Evolutionary conservation across 2,113 vertebrate species (phyloP).

Genomic region (Tinamus guttatus): DNA sequence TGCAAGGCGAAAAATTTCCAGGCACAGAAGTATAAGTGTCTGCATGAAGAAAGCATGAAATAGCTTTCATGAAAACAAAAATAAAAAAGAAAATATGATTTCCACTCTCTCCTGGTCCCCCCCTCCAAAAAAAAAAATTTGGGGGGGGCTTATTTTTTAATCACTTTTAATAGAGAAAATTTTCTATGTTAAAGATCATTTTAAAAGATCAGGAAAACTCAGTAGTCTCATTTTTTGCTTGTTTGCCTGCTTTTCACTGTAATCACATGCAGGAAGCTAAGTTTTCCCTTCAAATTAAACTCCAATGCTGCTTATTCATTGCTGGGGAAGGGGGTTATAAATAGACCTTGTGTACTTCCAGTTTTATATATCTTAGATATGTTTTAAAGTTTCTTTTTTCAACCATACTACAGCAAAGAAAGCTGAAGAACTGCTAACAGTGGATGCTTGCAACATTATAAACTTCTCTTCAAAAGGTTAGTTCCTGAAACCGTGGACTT

Average conservation of each 20-base stretch:
- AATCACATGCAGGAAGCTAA: neutral
- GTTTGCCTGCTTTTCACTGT: neutral
- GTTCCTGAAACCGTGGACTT: neutral
- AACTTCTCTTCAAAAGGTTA: neutral
- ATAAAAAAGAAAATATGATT: neutral
- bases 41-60: neutral
- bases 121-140: too few species aligned
- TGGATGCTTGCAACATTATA: neutral
- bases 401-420: neutral
- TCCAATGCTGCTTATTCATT: neutral
- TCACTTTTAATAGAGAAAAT: neutral
- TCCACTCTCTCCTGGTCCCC: neutral
- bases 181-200: neutral
- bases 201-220: neutral
- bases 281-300: neutral
- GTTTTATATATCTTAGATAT: neutral
- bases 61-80: neutral
- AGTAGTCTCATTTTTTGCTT: neutral
- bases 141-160: neutral
- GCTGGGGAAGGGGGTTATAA: neutral
- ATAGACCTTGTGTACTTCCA: neutral
- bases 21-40: neutral
- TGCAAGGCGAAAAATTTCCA: neutral
- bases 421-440: neutral
- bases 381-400: neutral